phyloP scores from a whole-genome alignment of 2,888 invertebrate genomes.

The Portevinia maculata region DNA sequence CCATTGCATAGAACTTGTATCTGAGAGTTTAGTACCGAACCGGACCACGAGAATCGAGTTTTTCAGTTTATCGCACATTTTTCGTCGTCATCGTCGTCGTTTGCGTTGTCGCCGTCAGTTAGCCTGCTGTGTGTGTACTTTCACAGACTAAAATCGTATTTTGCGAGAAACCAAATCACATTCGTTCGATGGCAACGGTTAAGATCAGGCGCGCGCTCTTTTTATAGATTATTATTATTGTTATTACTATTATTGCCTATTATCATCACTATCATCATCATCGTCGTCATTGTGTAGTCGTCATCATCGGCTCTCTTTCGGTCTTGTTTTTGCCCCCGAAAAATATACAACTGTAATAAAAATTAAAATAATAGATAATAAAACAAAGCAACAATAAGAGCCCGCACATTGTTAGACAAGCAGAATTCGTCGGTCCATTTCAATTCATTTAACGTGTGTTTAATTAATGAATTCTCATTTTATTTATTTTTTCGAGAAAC shows the following conservation, averaged over 20 bases:
- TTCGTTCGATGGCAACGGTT: conserved; percentile 83
- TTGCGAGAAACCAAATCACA: conserved; percentile 83
- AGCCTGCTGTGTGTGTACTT: conserved; percentile 60
- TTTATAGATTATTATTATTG: conserved; percentile 78
- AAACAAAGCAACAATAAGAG: conserved; percentile 63
- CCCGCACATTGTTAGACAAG: conserved; percentile 37
- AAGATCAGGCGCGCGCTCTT: conserved; percentile 83
- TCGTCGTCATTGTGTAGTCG: conserved; percentile 34
- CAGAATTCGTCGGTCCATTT: conserved; percentile 9
- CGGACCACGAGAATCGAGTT: conserved; percentile 69
- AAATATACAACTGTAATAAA: conserved; percentile 53
- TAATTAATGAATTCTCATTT: conserved; percentile 26
- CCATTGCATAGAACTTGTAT: conserved; percentile 66
- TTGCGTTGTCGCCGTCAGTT: conserved; percentile 55
- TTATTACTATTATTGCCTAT: conserved; percentile 75
- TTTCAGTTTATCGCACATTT: conserved; percentile 70
- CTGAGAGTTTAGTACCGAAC: conserved; percentile 60
- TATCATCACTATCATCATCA: conserved; percentile 74
- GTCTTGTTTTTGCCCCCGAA: conserved; percentile 41
- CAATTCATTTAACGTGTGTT: neutral
- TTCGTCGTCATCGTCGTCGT: conserved; percentile 69
- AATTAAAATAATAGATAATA: conserved; percentile 64
- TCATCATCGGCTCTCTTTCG: conserved; percentile 67
- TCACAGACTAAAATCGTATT: conserved; percentile 82
- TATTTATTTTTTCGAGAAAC: conserved; percentile 1